Evolutionary conservation across 1,140 invertebrate genomes (phyloP), one percentile per base, ranked within the genome.

Genomic region (Atta texana): DNA sequence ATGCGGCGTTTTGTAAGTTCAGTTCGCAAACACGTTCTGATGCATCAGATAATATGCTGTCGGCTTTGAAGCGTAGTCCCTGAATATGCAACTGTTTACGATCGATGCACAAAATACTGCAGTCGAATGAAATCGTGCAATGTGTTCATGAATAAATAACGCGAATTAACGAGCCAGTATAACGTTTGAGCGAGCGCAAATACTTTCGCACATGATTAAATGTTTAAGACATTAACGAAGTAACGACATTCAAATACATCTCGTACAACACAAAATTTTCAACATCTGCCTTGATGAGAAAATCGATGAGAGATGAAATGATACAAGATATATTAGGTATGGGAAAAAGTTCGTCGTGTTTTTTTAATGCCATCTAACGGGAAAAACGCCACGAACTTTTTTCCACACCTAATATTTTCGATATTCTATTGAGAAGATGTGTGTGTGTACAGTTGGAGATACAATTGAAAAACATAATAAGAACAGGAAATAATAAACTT

Each of bases 111-210:
- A 28, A 31, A 72, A 61, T 49, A 80, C 31, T 69, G 44, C 61
- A 49, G 49, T 55, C 24, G 28, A 68, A n/a, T 16, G 10, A 24
- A 77, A 55, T 72, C 68, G 53, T 14, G 21, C 24, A 44, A 51
- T n/a, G 2, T 14, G 21, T n/a, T 39, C n/a, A 44, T 28, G 55
- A 72, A 82, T 74, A 74, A 82, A 57, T 59, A 82, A 74, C 8
- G 69, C n/a, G 14, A 74, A 84, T 74, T 84, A 61, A 84, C 57
- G 55, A 82, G 14, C 24, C 31, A 21, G 12, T 61, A 24, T 61
- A 44, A 39, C 7, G 21, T 31, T 53, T 57, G 53, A 39, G 0
- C 21, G 8, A 16, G 34, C 16, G 34, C 66, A 24, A 72, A 72
- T 44, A 71, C 14, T 31, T 69, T 57, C 34, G 31, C 51, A 12